Conservation (phyloP, 2,113 vertebrate species). For the Serilophus lunatus region DNA sequence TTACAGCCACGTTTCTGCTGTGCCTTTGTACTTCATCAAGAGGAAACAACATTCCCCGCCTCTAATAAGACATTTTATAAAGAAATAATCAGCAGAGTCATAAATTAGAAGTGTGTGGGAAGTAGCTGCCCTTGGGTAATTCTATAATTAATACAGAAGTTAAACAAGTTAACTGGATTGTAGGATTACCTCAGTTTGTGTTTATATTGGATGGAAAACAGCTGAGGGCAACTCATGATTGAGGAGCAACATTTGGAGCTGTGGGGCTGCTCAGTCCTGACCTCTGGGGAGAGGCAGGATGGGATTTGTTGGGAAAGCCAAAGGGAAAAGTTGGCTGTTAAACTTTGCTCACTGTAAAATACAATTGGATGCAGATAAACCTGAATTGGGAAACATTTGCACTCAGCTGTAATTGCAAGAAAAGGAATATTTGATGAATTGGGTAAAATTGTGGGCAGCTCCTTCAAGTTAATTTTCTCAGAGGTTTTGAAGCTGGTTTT, state of each 20-base stretch:
- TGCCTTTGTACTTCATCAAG: conserved; percentile 41
- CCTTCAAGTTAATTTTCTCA: background rate
- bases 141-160: conserved; percentile 66
- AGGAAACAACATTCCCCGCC: background rate
- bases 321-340: background rate
- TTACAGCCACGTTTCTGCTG: conserved; percentile 20
- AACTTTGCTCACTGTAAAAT: background rate
- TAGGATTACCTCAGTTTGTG: conserved; percentile 48
- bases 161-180: conserved; percentile 50
- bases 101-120: conserved; percentile 44
- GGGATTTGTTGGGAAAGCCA: background rate
- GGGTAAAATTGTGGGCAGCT: background rate
- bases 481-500: background rate
- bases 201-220: conserved; percentile 62
- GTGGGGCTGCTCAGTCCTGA: background rate
- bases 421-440: background rate
- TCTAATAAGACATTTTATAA: conserved; percentile 46
- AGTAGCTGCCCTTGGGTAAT: conserved; percentile 54
- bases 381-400: background rate
- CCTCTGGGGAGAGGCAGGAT: background rate
- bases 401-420: background rate
- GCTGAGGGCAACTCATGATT: conserved; percentile 31
- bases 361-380: background rate
- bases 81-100: conserved; percentile 34
- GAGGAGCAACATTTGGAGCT: background rate